Evolutionary conservation across 2,797 vertebrate genomes (phyloP).

Genomic region (Fistularia commersonii): DNA sequence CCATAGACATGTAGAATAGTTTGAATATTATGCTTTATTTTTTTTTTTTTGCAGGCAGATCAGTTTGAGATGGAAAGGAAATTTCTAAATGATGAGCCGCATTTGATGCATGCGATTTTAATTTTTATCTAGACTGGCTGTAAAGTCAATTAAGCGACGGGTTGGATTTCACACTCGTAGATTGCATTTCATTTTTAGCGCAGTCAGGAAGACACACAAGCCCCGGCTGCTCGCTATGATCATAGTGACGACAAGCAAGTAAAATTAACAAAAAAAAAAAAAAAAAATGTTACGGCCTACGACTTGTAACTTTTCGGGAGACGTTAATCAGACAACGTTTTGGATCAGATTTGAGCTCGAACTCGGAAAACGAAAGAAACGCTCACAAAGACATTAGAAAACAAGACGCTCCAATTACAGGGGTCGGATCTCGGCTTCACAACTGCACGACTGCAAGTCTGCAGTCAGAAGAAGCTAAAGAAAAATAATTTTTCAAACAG

Average conservation of each 20-base stretch:
- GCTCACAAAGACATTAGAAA: too few species aligned
- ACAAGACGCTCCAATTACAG: too few species aligned
- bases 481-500: too few species aligned
- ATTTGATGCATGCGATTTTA: neutral
- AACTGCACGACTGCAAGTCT: too few species aligned
- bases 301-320: too few species aligned
- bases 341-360: constrained; percentile 5
- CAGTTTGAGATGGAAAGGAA: neutral
- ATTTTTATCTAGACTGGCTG: constrained; percentile 8
- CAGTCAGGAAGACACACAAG: constrained; percentile 41
- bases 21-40: too few species aligned
- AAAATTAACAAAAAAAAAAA: constrained; percentile 17
- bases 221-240: constrained; percentile 28
- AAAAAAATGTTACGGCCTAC: constrained; percentile 8
- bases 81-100: neutral
- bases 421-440: too few species aligned
- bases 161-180: constrained; percentile 24
- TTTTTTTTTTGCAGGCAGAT: neutral
- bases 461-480: too few species aligned
- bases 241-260: constrained; percentile 24
- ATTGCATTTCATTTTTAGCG: constrained; percentile 39
- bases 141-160: constrained; percentile 16
- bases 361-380: constrained; percentile 5
- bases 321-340: constrained; percentile 1
- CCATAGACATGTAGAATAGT: too few species aligned